Conservation (phyloP, 2,113 vertebrate genomes). For the Leptocoma aspasia region DNA sequence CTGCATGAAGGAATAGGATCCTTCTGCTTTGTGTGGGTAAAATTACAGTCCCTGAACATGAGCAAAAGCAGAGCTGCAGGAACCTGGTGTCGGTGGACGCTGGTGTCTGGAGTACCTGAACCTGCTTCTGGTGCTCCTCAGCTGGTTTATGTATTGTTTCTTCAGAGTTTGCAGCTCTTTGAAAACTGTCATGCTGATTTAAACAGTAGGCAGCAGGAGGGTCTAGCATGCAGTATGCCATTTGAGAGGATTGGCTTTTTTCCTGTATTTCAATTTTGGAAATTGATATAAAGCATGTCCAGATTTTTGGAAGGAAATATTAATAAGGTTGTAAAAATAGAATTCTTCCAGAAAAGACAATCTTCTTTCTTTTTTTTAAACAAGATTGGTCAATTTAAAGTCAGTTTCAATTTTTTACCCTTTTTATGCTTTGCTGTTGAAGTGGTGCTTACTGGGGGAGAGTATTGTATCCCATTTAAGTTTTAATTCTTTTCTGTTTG, state of each 20-base stretch:
- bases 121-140: background rate
- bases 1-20: background rate
- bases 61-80: background rate
- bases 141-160: background rate
- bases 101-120: background rate
- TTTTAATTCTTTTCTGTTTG: slow-evolving; percentile 19
- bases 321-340: background rate
- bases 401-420: background rate
- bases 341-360: background rate
- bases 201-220: background rate
- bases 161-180: background rate
- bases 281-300: background rate
- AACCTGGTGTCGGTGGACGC: rapidly evolving
- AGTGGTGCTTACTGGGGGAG: background rate
- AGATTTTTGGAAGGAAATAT: background rate
- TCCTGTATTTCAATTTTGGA: background rate
- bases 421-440: background rate
- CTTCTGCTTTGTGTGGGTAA: background rate
- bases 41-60: background rate
- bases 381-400: background rate
- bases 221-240: background rate
- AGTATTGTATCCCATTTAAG: background rate
- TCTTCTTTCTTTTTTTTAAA: background rate
- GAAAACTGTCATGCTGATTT: background rate
- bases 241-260: background rate